These are phyloP conservation scores for Pteromalus puparum DNA, from an alignment of 1,140 invertebrate species.

Conservation along the genomic window DNA sequence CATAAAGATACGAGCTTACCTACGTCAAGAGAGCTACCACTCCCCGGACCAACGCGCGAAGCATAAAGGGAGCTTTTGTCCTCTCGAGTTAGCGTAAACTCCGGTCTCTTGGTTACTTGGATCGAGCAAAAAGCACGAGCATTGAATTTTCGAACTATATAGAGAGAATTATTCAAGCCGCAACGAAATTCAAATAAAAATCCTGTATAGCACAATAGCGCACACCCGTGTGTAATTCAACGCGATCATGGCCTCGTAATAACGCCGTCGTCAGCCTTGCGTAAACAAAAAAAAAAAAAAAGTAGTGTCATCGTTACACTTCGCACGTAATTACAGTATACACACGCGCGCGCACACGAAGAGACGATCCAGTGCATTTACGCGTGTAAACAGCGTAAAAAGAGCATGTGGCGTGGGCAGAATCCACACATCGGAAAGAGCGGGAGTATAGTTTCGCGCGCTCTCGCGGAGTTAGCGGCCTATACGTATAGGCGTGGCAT, in stretches of 20 bases:
- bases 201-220: background rate
- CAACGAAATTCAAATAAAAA: too few species aligned
- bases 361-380: conserved; percentile 5
- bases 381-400: background rate
- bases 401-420: background rate
- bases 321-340: conserved; percentile 13
- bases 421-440: background rate
- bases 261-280: background rate
- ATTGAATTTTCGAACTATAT: too few species aligned
- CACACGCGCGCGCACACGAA: background rate
- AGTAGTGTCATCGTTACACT: conserved; percentile 20
- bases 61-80: background rate
- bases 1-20: background rate
- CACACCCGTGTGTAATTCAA: background rate
- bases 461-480: conserved; percentile 1
- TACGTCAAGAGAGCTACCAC: background rate
- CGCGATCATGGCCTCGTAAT: background rate
- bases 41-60: background rate
- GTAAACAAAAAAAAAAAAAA: conserved; percentile 14
- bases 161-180: too few species aligned
- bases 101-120: too few species aligned
- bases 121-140: too few species aligned
- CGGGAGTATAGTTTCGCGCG: background rate
- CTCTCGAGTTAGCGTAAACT: background rate
- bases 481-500: conserved; percentile 46